Percentiles rank a stretch among this genome's conserved stretches.
Conservation (phyloP, 2,113 vertebrate species). For the Butorides virescens region DNA sequence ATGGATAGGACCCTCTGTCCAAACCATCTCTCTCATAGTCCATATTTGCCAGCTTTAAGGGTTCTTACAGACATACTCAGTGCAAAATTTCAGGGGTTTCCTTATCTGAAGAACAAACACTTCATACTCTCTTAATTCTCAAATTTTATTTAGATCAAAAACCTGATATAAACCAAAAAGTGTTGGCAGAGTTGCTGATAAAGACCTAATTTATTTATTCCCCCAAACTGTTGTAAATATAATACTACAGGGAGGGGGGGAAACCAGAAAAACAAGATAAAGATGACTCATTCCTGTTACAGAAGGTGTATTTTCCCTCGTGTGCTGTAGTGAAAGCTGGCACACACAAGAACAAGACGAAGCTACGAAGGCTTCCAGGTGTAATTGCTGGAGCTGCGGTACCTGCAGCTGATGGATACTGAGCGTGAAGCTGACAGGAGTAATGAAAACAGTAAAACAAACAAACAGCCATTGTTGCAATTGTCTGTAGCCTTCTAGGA, state of each 20-base stretch:
- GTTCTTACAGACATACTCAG: not conserved
- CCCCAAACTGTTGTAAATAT: not conserved
- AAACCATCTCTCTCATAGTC: not conserved
- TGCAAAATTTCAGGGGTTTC: not conserved
- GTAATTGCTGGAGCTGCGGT: not conserved
- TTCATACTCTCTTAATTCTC: not conserved
- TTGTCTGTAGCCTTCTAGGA: not conserved
- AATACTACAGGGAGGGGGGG: fast-evolving
- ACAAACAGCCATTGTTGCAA: not conserved
- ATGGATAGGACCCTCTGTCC: fast-evolving
- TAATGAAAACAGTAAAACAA: not conserved
- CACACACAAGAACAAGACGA: not conserved
- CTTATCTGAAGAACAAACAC: not conserved
- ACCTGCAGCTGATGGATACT: not conserved
- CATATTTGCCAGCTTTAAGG: not conserved
- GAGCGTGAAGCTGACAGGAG: not conserved
- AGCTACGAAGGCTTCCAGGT: not conserved
- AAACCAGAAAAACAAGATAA: not conserved
- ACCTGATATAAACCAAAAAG: not conserved
- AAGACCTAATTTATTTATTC: not conserved
- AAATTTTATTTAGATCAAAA: not conserved
- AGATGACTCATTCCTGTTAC: not conserved
- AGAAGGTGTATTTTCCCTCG: not conserved
- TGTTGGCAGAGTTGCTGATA: not conserved
- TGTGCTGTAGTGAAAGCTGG: not conserved